These are phyloP conservation scores for Metopia argyrocephala DNA, from an alignment of 2,888 invertebrate species.

Conservation along the genomic window DNA sequence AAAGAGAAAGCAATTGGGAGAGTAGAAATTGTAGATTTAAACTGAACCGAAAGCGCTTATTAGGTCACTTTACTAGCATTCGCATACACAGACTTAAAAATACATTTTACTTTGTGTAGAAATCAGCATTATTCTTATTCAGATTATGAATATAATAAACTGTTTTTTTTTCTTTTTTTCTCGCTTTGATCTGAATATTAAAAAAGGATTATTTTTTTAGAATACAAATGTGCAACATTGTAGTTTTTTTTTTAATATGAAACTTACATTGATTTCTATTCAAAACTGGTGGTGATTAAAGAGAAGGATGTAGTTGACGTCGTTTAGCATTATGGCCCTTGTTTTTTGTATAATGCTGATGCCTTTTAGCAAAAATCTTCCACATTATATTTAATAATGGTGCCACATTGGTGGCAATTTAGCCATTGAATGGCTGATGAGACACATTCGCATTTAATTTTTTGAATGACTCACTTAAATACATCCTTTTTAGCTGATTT, in stretches of 20 bases:
- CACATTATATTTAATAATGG: slow-evolving; percentile 41
- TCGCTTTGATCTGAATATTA: slow-evolving; percentile 45
- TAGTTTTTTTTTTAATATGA: not conserved
- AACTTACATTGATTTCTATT: slow-evolving; percentile 27
- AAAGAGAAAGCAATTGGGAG: not conserved
- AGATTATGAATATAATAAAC: slow-evolving; percentile 2
- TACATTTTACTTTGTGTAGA: not conserved
- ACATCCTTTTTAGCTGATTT: slow-evolving; percentile 27
- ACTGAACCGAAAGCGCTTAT: slow-evolving; percentile 36
- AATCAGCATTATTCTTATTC: not conserved
- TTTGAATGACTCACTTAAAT: slow-evolving; percentile 43
- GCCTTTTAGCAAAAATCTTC: not conserved
- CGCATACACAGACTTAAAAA: not conserved
- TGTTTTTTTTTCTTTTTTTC: too few relatives aligned
- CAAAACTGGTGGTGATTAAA: not conserved
- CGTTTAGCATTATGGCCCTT: not conserved
- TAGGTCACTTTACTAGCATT: slow-evolving; percentile 48
- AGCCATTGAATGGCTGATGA: slow-evolving; percentile 12
- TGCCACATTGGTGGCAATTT: slow-evolving; percentile 28
- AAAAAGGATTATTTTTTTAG: slow-evolving; percentile 53
- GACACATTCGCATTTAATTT: slow-evolving; percentile 33
- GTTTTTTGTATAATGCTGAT: not conserved
- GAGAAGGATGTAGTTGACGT: not conserved
- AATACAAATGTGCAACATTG: slow-evolving; percentile 16
- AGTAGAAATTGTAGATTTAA: not conserved